phyloP scores from a whole-genome alignment of 2,113 vertebrate genomes.

The Corythornis cristatus region DNA sequence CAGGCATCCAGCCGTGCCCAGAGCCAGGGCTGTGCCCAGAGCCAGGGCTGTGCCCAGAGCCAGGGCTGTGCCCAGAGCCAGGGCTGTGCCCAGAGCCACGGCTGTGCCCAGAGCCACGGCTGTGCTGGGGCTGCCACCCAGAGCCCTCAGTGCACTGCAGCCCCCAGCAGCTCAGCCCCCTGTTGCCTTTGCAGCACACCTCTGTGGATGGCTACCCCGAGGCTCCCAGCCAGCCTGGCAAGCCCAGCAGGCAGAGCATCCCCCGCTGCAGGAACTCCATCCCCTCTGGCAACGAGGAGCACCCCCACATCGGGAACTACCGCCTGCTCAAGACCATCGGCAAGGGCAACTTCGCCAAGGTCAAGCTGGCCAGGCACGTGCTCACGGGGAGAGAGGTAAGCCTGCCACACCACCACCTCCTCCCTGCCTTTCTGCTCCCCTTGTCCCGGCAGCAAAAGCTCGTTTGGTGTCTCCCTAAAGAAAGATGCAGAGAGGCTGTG shows the following conservation, averaged over 20 bases:
- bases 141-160: no score
- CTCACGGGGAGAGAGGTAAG: slow-evolving; percentile 95
- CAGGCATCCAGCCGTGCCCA: background rate
- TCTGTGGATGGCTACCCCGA: slow-evolving; percentile 92
- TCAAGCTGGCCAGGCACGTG: slow-evolving; percentile 92
- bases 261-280: slow-evolving; percentile 92
- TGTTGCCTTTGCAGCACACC: slow-evolving; percentile 80
- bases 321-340: slow-evolving; percentile 96
- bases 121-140: no score
- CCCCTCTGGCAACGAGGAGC: slow-evolving; percentile 87
- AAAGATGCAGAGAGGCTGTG: background rate
- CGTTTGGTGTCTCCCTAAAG: background rate
- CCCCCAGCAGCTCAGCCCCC: no score
- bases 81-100: no score
- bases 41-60: no score
- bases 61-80: no score
- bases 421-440: no score
- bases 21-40: background rate
- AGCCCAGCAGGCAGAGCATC: slow-evolving; percentile 92
- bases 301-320: slow-evolving; percentile 93
- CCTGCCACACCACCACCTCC: background rate
- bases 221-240: slow-evolving; percentile 84
- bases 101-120: no score
- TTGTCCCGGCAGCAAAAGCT: background rate
- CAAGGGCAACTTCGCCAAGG: slow-evolving; percentile 97